phyloP scores from a whole-genome alignment of 2,797 vertebrate genomes.

The Megalops cyprinoides region DNA sequence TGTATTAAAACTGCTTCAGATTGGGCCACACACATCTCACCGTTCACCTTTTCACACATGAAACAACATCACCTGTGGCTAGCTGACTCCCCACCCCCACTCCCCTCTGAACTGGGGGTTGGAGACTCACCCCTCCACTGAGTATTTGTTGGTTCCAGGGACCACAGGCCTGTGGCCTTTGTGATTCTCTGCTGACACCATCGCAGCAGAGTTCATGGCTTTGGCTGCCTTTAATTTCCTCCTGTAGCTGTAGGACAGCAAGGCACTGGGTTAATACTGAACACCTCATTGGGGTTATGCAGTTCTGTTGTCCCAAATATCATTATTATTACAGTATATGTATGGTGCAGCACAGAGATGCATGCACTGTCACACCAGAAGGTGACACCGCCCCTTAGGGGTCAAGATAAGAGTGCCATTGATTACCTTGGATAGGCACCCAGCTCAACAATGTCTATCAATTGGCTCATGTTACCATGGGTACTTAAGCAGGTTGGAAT shows the following conservation, averaged over 20 bases:
- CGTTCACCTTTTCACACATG: too few relatives aligned
- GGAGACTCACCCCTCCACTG: slow-evolving; percentile 64
- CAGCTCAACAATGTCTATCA: background rate
- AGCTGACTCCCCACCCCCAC: too few relatives aligned
- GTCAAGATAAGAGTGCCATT: background rate
- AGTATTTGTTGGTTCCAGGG: slow-evolving; percentile 94
- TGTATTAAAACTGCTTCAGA: too few relatives aligned
- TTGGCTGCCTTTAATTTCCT: slow-evolving; percentile 87
- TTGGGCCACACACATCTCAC: too few relatives aligned
- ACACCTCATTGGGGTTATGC: background rate
- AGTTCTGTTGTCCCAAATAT: background rate
- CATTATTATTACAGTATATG: background rate
- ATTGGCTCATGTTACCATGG: background rate
- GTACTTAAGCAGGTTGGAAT: background rate
- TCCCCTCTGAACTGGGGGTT: background rate
- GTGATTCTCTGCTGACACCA: slow-evolving; percentile 60
- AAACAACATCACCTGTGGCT: too few relatives aligned
- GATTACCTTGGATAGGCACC: too few relatives aligned
- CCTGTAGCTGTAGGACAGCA: slow-evolving; percentile 71
- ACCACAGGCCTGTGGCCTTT: slow-evolving; percentile 77
- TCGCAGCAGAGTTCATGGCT: slow-evolving; percentile 84
- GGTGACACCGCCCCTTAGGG: background rate
- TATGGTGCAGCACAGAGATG: background rate
- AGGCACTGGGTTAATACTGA: background rate
- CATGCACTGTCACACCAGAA: background rate